These are phyloP conservation scores for Equus przewalskii DNA, from an alignment of 2,113 vertebrate genomes.

Conservation along the genomic window DNA sequence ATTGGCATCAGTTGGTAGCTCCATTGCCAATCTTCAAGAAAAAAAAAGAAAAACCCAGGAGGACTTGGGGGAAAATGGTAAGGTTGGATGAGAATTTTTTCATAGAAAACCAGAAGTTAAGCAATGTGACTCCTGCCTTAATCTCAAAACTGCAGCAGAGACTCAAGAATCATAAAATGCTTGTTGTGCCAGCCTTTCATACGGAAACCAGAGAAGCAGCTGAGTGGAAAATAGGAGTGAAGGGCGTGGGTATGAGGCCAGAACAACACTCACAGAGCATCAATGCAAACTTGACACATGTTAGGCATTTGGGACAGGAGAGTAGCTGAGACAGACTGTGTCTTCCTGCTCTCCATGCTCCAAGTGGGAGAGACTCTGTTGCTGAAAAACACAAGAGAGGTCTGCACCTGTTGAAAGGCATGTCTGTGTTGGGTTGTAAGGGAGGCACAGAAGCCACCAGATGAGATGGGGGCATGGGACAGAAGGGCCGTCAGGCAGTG, in stretches of 20 bases:
- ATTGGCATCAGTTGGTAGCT: too few species aligned
- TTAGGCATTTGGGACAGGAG: neutral
- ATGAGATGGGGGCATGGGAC: rapidly evolving
- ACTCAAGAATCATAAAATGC: neutral
- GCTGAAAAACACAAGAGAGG: neutral
- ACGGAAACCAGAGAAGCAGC: neutral
- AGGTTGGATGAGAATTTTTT: neutral
- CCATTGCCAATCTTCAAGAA: too few species aligned
- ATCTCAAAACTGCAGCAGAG: neutral
- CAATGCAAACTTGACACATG: neutral
- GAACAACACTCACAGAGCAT: neutral
- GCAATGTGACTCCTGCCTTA: neutral
- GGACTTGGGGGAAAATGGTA: neutral
- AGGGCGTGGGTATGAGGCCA: too few species aligned
- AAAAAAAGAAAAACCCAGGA: neutral
- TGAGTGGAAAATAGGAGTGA: neutral
- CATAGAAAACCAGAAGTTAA: neutral
- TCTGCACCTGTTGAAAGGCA: neutral
- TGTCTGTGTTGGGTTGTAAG: neutral
- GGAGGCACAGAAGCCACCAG: neutral
- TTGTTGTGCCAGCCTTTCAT: neutral
- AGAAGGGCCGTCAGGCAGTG: neutral
- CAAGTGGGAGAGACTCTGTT: neutral
- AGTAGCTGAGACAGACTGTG: neutral
- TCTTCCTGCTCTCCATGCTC: neutral